Percentiles rank a stretch among this genome's conserved stretches.
Evolutionary conservation across 2,888 invertebrate genomes (phyloP).

Genomic region (Esperia sulphurella): DNA sequence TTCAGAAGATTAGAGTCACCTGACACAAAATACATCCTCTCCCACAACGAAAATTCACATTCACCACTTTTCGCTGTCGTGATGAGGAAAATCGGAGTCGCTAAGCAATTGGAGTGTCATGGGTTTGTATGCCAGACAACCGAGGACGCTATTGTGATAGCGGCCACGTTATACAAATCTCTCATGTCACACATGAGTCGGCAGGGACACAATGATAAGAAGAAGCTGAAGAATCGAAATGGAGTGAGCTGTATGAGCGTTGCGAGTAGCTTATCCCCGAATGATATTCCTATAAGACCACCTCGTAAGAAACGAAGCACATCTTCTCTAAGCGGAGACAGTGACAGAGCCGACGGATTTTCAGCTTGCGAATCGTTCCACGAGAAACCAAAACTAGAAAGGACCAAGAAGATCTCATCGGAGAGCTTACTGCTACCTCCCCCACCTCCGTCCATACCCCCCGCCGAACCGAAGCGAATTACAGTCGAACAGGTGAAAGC

Average conservation of each 20-base stretch:
- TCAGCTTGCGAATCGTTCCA: slow-evolving; percentile 67
- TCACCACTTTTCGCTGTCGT: slow-evolving; percentile 94
- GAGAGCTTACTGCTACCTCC: slow-evolving; percentile 77
- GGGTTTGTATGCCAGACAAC: slow-evolving; percentile 93
- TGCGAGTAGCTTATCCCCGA: slow-evolving; percentile 79
- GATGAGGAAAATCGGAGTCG: slow-evolving; percentile 89
- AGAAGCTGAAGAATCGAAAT: slow-evolving; percentile 83
- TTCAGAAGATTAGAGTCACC: slow-evolving; percentile 77
- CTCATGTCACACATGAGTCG: slow-evolving; percentile 89
- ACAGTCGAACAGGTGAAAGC: slow-evolving; percentile 80
- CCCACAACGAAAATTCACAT: slow-evolving; percentile 82
- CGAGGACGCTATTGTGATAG: slow-evolving; percentile 94
- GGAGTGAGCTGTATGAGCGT: slow-evolving; percentile 89
- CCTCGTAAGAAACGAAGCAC: slow-evolving; percentile 87
- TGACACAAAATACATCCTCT: slow-evolving; percentile 79
- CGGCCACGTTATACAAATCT: slow-evolving; percentile 93
- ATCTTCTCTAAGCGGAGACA: slow-evolving; percentile 81
- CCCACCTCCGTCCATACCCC: slow-evolving; percentile 46
- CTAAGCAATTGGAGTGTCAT: slow-evolving; percentile 92
- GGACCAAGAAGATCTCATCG: slow-evolving; percentile 77
- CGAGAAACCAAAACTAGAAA: slow-evolving; percentile 72
- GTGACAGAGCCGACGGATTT: slow-evolving; percentile 77
- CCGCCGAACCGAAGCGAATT: slow-evolving; percentile 62
- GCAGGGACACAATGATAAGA: slow-evolving; percentile 71
- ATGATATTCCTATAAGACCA: slow-evolving; percentile 82